Evolutionary conservation across 2,797 vertebrate species (phyloP), one percentile per base, ranked within the genome.

Genomic region (Semotilus atromaculatus): DNA sequence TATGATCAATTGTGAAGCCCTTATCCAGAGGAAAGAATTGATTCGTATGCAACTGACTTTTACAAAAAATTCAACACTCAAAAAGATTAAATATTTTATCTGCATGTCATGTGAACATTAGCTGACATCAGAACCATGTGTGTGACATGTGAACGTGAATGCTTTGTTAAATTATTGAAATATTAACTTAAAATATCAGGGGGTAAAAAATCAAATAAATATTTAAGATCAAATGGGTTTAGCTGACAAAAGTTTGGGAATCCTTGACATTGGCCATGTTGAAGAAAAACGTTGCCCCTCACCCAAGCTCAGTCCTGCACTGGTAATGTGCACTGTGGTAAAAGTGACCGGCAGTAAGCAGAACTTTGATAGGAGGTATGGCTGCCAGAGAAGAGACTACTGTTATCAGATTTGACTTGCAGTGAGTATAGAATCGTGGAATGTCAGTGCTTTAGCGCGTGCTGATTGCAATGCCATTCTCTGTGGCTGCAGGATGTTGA

Each of bases 401-500:
- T 51, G 66, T 73, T 73, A 75, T 48, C 64, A 80, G 74, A 78
- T 82, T n/a, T 31, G 73, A 72, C 29, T 58, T 58, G 64, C 16
- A 68, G 82, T 53, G 76, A 62, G 31, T 72, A 67, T 10, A 23
- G 82, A 86, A 85, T 76, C 71, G 34, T 53, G 67, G 62, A 78
- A 68, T 53, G 79, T 45, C 68, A n/a, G 66, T 73, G 58, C 36
- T 71, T 60, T 38, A 60, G 84, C 43, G 51, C 8, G 84, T 71
- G 76, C 67, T 88, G 88, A 89, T 86, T 88, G 86, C 66, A 53
- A 1, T 67, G 38, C 72, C 82, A 84, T 89, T 90, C 82, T 86
- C 83, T 84, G 68, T 80, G 83, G 85, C 86, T 86, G 88, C 34
- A 85, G 88, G 89, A 89, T 83, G 87, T 84, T 88, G 86, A 88